A percentile compares a stretch with the other conserved stretches of the same genome.
These are phyloP conservation scores for Phasia obesa DNA, from an alignment of 2,888 invertebrate species.

Conservation along the genomic window DNA sequence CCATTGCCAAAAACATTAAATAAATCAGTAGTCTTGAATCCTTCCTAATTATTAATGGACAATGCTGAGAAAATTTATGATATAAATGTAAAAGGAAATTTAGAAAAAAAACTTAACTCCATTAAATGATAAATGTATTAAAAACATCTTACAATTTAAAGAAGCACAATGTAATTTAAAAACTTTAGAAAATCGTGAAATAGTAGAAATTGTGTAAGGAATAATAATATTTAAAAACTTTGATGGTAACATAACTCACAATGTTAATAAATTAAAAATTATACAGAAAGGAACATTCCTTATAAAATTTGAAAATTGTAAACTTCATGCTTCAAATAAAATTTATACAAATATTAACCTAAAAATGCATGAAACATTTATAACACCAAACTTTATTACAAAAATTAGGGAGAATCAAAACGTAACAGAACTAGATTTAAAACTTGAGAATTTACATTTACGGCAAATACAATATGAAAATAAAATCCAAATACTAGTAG, in stretches of 20 bases:
- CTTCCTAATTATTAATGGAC: no score
- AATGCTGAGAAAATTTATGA: no score
- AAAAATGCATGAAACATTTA: constrained; percentile 7
- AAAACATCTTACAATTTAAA: constrained; percentile 20
- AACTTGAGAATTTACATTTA: no score
- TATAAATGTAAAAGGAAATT: background rate
- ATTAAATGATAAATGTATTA: constrained; percentile 13
- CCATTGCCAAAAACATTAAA: background rate
- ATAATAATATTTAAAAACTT: constrained; percentile 35
- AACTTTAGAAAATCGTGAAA: background rate
- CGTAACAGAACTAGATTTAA: no score
- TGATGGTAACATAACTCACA: constrained; percentile 8
- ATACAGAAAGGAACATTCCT: constrained; percentile 34
- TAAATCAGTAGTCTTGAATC: background rate
- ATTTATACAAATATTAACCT: background rate
- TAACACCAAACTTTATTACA: background rate
- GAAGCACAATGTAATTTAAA: constrained; percentile 13
- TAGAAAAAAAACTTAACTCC: constrained; percentile 3
- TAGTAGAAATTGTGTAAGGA: constrained; percentile 11
- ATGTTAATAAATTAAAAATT: background rate
- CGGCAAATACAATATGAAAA: no score
- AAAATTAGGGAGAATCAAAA: no score
- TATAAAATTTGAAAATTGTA: constrained; percentile 10
- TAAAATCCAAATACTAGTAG: no score
- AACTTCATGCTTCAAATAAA: background rate